Evolutionary conservation across 2,888 invertebrate species (phyloP), one percentile per base, ranked within the genome.

Genomic region (Rhingia rostrata): DNA sequence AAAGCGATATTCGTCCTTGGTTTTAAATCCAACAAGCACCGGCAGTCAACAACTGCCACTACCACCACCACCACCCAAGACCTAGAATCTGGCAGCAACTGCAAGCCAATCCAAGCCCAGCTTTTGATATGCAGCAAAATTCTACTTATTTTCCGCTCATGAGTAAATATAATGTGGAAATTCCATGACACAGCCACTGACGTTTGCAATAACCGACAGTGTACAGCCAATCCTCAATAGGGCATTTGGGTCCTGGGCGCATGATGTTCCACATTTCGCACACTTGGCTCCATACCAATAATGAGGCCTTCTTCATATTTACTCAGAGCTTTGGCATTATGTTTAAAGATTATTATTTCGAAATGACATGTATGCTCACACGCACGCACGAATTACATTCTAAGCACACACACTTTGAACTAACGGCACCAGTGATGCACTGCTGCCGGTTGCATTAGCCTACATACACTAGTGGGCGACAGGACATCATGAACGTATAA

Each of bases 301-400:
- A 66, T 63, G 64, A 70, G 37, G 66, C 60, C 49, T 43, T 7
- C 53, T 63, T 60, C 73, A 73, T 79, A 79, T 79, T 83, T 79
- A 79, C 73, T 79, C 58, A 69, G 73, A 41, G 64, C 80, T 74
- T 80, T 37, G 74, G 74, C 60, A 84, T 84, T 84, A 75, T 75
- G 80, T 75, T 80, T 84, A 70, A 80, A 74, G 80, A 84, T 84
- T 84, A 84, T 80, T 84, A 80, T 84, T 80, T 43, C 30, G 49
- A 84, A 84, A 84, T 66, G 80, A 75, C 80, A 80, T 79, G 69
- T 79, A 51, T 43, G 37, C 56, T 69, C 51, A 67, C 54, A 56
- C 10, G 43, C 3, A 72, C 12, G 10, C 43, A 73, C 61, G 51
- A 61, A 67, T 72, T 77, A 61, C 70, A 77, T 58, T 45, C 12